These are phyloP conservation scores for Cotesia congregata DNA, from an alignment of 2,888 invertebrate species.

Conservation along the genomic window DNA sequence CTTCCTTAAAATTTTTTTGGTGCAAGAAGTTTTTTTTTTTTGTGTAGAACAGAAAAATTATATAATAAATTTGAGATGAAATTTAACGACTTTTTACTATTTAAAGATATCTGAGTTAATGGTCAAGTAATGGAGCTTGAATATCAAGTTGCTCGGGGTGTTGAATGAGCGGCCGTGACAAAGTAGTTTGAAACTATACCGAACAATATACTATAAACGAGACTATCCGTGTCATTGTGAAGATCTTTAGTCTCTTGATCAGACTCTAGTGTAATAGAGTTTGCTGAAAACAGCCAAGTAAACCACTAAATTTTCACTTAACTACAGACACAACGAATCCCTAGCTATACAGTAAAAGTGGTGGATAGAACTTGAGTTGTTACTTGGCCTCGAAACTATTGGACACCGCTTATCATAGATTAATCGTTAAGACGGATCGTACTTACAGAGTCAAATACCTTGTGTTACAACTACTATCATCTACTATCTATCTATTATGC, in stretches of 20 bases:
- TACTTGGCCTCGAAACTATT: slow-evolving; percentile 40
- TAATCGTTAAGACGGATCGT: slow-evolving; percentile 2
- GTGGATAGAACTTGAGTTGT: background rate
- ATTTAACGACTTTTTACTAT: no score
- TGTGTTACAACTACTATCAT: background rate
- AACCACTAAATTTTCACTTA: slow-evolving; percentile 4
- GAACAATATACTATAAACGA: background rate
- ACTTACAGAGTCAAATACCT: slow-evolving; percentile 21
- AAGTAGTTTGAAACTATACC: background rate
- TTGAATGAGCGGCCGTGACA: background rate
- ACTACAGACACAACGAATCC: background rate
- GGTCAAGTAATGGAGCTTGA: background rate
- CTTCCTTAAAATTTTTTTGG: no score
- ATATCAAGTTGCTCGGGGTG: background rate
- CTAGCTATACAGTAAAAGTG: background rate
- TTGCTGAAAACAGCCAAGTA: background rate
- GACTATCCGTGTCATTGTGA: background rate
- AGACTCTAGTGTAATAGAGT: background rate
- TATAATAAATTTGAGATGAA: no score
- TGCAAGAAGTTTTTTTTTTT: no score
- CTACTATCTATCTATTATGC: background rate
- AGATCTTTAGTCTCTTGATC: background rate
- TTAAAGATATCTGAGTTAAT: background rate
- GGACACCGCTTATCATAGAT: slow-evolving; percentile 35
- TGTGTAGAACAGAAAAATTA: no score